Conservation (phyloP, 2,888 invertebrate species). For the Liodrosophila aerea region DNA sequence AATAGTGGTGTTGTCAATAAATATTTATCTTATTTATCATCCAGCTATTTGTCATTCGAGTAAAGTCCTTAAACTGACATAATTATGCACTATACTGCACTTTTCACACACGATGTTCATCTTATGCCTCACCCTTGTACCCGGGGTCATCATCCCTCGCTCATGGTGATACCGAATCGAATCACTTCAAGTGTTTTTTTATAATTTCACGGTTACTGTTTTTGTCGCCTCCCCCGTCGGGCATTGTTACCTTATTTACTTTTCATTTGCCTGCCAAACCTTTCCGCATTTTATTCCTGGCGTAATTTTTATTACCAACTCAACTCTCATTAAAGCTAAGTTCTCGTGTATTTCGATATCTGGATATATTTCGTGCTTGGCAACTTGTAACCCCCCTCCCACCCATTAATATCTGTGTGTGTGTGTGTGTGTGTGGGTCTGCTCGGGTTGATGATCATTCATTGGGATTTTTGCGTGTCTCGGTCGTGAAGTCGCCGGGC, state of each 20-base stretch:
- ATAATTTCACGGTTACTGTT: slow-evolving; percentile 70
- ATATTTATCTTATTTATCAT: too few species aligned
- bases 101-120: slow-evolving; percentile 45
- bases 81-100: slow-evolving; percentile 60
- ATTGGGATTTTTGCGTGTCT: slow-evolving; percentile 70
- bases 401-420: background rate
- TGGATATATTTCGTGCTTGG: too few species aligned
- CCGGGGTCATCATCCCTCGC: slow-evolving; percentile 20
- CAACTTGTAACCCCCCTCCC: too few species aligned
- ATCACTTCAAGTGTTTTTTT: slow-evolving; percentile 76
- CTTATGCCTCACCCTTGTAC: slow-evolving; percentile 6
- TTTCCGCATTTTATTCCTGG: slow-evolving; percentile 32
- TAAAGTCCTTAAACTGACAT: slow-evolving; percentile 27
- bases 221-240: slow-evolving; percentile 16
- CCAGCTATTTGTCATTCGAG: background rate
- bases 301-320: slow-evolving; percentile 45
- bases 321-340: too few species aligned
- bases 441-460: slow-evolving; percentile 58
- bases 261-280: slow-evolving; percentile 71
- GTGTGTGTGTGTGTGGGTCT: background rate
- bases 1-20: too few species aligned
- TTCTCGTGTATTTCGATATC: too few species aligned
- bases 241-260: slow-evolving; percentile 64
- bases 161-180: slow-evolving; percentile 56
- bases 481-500: slow-evolving; percentile 60